Evolutionary conservation across 1,140 invertebrate genomes (phyloP).

Genomic region (Orius insidiosus): DNA sequence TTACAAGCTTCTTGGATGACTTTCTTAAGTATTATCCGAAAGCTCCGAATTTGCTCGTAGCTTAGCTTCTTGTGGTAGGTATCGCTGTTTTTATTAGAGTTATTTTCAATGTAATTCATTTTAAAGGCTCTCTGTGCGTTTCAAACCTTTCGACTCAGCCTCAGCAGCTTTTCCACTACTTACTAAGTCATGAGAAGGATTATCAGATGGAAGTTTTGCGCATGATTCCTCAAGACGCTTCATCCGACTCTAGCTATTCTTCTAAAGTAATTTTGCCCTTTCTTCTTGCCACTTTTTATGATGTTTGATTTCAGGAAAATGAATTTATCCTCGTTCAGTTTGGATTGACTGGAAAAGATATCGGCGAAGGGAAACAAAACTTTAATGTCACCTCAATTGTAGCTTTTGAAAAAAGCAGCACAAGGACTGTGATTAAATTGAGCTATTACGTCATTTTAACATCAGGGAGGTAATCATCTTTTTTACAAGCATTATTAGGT

Average conservation of each 20-base stretch:
- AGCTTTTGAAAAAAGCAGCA: slow-evolving; percentile 32
- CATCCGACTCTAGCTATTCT: not conserved
- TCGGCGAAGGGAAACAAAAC: slow-evolving; percentile 38
- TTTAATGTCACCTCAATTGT: slow-evolving; percentile 54
- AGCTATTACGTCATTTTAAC: slow-evolving; percentile 61
- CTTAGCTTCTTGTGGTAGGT: slow-evolving; percentile 48
- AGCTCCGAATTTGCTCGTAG: slow-evolving; percentile 64
- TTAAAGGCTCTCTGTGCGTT: slow-evolving; percentile 42
- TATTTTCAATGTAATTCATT: slow-evolving; percentile 16
- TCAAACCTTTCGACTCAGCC: slow-evolving; percentile 42
- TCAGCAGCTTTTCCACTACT: slow-evolving; percentile 51
- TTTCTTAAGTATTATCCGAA: slow-evolving; percentile 72
- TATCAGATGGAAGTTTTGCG: slow-evolving; percentile 50
- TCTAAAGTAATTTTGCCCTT: too few species aligned
- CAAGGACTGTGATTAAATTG: slow-evolving; percentile 35
- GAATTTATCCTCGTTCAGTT: slow-evolving; percentile 45
- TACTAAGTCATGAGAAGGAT: slow-evolving; percentile 47
- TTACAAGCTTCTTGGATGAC: slow-evolving; percentile 62
- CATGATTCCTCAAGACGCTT: slow-evolving; percentile 34
- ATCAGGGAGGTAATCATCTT: slow-evolving; percentile 31
- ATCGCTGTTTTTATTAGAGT: not conserved
- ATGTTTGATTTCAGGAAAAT: slow-evolving; percentile 23
- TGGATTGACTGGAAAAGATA: slow-evolving; percentile 37
- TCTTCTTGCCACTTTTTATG: too few species aligned
- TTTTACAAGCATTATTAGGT: not conserved